A percentile compares a stretch with the other conserved stretches of the same genome.
phyloP scores from a whole-genome alignment of 2,888 invertebrate species.

The Torymus auratus region DNA sequence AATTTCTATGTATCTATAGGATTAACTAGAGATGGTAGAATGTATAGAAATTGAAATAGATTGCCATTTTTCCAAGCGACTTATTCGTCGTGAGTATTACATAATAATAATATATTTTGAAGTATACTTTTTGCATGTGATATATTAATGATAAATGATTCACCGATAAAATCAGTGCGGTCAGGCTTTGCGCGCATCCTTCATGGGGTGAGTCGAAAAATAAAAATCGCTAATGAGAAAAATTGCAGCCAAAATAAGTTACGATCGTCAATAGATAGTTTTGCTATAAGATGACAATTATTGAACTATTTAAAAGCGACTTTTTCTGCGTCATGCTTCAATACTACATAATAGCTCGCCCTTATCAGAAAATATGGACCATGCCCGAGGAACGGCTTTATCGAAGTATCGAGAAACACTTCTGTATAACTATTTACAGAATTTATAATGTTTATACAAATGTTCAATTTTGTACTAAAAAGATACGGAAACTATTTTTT shows the following conservation, averaged over 20 bases:
- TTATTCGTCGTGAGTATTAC: slow-evolving; percentile 1
- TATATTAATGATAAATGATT: slow-evolving; percentile 16
- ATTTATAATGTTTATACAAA: slow-evolving; percentile 49
- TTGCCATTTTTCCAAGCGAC: slow-evolving; percentile 29
- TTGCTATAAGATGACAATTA: slow-evolving; percentile 25
- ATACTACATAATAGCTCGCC: slow-evolving; percentile 36
- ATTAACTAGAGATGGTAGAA: slow-evolving; percentile 12
- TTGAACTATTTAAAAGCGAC: slow-evolving; percentile 35
- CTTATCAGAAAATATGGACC: slow-evolving; percentile 45
- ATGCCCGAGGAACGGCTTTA: slow-evolving; percentile 43
- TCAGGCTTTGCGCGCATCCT: neutral
- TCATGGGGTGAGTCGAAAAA: neutral
- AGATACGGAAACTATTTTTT: slow-evolving; percentile 6
- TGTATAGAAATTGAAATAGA: slow-evolving; percentile 49
- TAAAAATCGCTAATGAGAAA: neutral
- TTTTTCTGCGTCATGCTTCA: slow-evolving; percentile 52
- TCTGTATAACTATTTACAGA: slow-evolving; percentile 5
- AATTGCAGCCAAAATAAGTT: slow-evolving; percentile 14
- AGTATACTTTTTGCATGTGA: slow-evolving; percentile 43
- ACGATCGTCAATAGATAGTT: slow-evolving; percentile 47
- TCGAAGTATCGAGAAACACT: slow-evolving; percentile 20
- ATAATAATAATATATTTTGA: slow-evolving; percentile 46
- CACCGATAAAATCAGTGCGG: neutral
- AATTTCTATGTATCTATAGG: slow-evolving; percentile 41
- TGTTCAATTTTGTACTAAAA: slow-evolving; percentile 38